Percentiles rank a stretch among this genome's conserved stretches.
These are phyloP conservation scores for Urechis unicinctus DNA, from an alignment of 2,888 invertebrate genomes.

Conservation along the genomic window DNA sequence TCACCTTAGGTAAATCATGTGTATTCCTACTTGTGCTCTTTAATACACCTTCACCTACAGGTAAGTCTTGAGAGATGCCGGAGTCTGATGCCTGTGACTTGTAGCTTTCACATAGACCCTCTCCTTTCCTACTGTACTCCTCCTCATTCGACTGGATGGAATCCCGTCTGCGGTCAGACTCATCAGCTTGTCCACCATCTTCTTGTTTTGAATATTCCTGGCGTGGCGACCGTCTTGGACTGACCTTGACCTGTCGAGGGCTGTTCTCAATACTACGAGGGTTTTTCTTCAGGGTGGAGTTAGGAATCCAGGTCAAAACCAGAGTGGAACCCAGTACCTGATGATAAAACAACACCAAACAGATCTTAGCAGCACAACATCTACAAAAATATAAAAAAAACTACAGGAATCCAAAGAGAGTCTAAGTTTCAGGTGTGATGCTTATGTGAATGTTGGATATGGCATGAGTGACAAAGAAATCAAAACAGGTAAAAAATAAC, in stretches of 20 bases:
- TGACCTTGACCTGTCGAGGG: conserved; percentile 27
- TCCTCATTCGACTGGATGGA: no score
- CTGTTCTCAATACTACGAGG: conserved; percentile 55
- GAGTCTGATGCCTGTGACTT: conserved; percentile 1
- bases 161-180: no score
- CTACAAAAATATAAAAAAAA: no score
- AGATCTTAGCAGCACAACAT: neutral
- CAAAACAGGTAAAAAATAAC: no score
- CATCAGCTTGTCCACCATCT: neutral
- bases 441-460: no score
- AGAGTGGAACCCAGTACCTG: conserved; percentile 62
- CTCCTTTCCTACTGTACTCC: neutral
- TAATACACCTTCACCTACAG: neutral
- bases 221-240: conserved; percentile 27
- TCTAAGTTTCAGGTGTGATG: no score
- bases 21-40: conserved; percentile 6
- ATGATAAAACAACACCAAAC: conserved; percentile 12
- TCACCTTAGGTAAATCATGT: conserved; percentile 18
- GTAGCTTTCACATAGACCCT: neutral
- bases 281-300: conserved; percentile 78
- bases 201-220: conserved; percentile 17
- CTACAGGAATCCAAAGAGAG: no score
- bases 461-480: no score
- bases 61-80: neutral
- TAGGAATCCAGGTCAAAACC: conserved; percentile 91